A percentile compares a stretch with the other conserved stretches of the same genome.
Conservation (phyloP, 2,113 vertebrate species). For the Proterorhinus semilunaris region DNA sequence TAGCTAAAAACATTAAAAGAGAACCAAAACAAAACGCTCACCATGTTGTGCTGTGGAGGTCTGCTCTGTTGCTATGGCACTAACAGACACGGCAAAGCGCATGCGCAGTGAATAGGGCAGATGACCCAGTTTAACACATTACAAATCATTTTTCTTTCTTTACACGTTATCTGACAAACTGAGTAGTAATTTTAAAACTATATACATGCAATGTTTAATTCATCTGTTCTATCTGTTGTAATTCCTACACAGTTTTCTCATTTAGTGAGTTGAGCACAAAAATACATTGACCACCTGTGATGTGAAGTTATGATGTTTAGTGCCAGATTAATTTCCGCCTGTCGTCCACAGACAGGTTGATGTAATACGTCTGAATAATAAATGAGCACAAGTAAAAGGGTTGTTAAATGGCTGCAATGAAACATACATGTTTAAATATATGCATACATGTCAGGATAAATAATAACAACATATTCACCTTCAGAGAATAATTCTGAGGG, state of each 20-base stretch:
- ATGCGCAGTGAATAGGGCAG: slow-evolving; percentile 20
- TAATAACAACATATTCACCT: neutral
- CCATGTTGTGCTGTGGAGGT: slow-evolving; percentile 48
- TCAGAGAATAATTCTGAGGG: neutral
- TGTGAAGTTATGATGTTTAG: too few relatives aligned
- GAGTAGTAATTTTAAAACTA: too few relatives aligned
- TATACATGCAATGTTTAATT: too few relatives aligned
- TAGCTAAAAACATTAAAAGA: neutral
- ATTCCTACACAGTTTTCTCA: too few relatives aligned
- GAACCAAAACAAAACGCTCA: slow-evolving; percentile 21
- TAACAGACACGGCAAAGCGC: slow-evolving; percentile 21
- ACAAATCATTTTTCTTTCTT: neutral
- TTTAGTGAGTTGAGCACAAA: too few relatives aligned
- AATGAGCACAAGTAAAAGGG: neutral
- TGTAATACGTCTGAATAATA: too few relatives aligned
- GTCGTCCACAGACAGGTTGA: too few relatives aligned
- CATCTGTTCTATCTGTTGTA: too few relatives aligned
- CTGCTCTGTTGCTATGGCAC: slow-evolving; percentile 61
- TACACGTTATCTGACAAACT: too few relatives aligned
- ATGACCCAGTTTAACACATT: slow-evolving; percentile 24
- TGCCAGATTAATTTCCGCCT: too few relatives aligned
- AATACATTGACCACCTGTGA: too few relatives aligned
- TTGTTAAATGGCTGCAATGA: neutral
- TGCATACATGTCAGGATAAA: neutral
- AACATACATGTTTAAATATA: neutral